These are phyloP conservation scores for Protobothrops flavoviridis DNA, from an alignment of 2,113 vertebrate species.

Conservation along the genomic window DNA sequence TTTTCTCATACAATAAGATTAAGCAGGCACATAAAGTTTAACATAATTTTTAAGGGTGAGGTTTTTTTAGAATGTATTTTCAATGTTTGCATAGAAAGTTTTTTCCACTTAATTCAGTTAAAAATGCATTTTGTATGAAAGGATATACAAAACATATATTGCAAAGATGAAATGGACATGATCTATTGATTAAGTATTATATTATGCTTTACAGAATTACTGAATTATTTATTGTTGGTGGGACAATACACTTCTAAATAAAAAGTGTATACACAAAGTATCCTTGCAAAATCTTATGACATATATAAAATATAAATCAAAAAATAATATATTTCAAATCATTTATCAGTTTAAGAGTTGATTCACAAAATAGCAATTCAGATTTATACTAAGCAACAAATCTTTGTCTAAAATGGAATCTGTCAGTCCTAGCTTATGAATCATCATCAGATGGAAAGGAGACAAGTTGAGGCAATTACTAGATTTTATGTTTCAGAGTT, in stretches of 20 bases:
- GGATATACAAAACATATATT: slow-evolving; percentile 23
- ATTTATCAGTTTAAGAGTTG: not conserved
- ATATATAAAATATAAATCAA: not conserved
- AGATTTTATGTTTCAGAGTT: not conserved
- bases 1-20: not conserved
- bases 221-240: not conserved
- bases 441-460: not conserved
- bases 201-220: not conserved
- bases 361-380: not conserved
- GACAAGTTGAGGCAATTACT: not conserved
- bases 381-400: not conserved
- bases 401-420: not conserved
- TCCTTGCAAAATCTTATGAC: not conserved
- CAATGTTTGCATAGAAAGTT: not conserved
- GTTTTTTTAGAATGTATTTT: not conserved
- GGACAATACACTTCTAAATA: not conserved
- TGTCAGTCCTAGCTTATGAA: not conserved
- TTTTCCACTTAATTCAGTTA: not conserved
- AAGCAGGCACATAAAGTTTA: not conserved
- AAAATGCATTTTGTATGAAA: not conserved
- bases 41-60: not conserved
- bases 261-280: not conserved
- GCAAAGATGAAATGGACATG: not conserved
- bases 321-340: not conserved
- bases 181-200: slow-evolving; percentile 33